phyloP scores from a whole-genome alignment of 2,113 vertebrate species.

The Amphiprion percula region DNA sequence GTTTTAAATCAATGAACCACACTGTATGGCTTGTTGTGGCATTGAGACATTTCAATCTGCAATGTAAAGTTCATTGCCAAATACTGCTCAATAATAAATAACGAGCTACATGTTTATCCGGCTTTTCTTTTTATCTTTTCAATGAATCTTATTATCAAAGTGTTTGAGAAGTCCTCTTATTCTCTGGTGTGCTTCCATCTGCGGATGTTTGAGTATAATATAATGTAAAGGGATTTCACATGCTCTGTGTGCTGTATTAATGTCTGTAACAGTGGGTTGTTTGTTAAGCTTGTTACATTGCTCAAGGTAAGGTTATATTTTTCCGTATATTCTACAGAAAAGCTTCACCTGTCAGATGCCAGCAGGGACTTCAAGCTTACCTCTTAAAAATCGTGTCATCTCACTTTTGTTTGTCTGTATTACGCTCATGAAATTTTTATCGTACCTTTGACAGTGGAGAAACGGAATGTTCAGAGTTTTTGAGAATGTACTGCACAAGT shows the following conservation, averaged over 20 bases:
- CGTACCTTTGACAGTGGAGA: not conserved
- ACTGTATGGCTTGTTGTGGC: not conserved
- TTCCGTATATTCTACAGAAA: not conserved
- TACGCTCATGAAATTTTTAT: not conserved
- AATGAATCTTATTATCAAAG: not conserved
- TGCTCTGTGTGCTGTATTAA: not conserved
- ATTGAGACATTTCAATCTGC: slow-evolving; percentile 3
- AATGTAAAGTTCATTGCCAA: not conserved
- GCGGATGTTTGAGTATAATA: not conserved
- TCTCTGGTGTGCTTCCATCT: slow-evolving; percentile 13
- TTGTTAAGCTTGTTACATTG: not conserved
- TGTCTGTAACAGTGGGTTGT: not conserved
- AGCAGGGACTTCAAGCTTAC: not conserved
- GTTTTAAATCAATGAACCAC: slow-evolving; percentile 5
- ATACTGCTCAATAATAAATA: slow-evolving; percentile 2
- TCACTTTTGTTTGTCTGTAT: not conserved
- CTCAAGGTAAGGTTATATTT: not conserved
- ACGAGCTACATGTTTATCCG: not conserved
- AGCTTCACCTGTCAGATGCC: not conserved
- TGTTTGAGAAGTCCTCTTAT: not conserved
- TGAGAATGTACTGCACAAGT: not conserved
- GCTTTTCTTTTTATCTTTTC: not conserved
- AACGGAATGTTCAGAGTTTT: not conserved
- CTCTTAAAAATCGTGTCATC: not conserved
- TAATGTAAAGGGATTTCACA: not conserved